A percentile compares a stretch with the other conserved stretches of the same genome.
phyloP scores from a whole-genome alignment of 2,888 invertebrate genomes.

The Ennomos erosarius region DNA sequence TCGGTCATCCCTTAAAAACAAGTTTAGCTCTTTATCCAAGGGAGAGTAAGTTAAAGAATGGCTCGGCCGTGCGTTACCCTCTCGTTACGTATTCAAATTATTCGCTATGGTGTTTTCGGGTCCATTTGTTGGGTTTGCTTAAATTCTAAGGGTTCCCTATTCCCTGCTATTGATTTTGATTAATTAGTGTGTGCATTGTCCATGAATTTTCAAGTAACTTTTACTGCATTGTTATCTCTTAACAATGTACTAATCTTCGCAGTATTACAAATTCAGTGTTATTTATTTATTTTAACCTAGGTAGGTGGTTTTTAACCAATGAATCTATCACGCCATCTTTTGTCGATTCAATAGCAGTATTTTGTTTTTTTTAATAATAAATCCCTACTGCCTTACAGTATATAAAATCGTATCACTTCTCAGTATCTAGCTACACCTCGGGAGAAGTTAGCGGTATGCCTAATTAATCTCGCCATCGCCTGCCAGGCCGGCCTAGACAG shows the following conservation, averaged over 20 bases:
- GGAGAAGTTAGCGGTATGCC: slow-evolving; percentile 52
- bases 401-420: neutral
- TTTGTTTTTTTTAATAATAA: no score
- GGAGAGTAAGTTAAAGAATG: slow-evolving; percentile 81
- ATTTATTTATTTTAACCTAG: no score
- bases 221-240: slow-evolving; percentile 9
- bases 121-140: slow-evolving; percentile 70
- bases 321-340: no score
- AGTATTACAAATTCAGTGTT: no score
- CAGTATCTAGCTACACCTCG: slow-evolving; percentile 10
- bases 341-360: no score
- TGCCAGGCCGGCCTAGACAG: slow-evolving; percentile 66
- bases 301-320: no score
- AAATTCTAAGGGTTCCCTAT: slow-evolving; percentile 54
- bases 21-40: slow-evolving; percentile 83
- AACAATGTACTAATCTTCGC: no score
- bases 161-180: slow-evolving; percentile 61
- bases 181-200: slow-evolving; percentile 58
- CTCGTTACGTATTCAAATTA: slow-evolving; percentile 85
- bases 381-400: no score
- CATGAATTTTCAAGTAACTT: slow-evolving; percentile 27
- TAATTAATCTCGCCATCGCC: slow-evolving; percentile 68
- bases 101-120: slow-evolving; percentile 78
- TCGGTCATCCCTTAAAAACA: slow-evolving; percentile 86
- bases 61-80: slow-evolving; percentile 77